A percentile compares a stretch with the other conserved stretches of the same genome.
These are phyloP conservation scores for Cyprinodon variegatus DNA, from an alignment of 2,113 vertebrate genomes.

Conservation along the genomic window DNA sequence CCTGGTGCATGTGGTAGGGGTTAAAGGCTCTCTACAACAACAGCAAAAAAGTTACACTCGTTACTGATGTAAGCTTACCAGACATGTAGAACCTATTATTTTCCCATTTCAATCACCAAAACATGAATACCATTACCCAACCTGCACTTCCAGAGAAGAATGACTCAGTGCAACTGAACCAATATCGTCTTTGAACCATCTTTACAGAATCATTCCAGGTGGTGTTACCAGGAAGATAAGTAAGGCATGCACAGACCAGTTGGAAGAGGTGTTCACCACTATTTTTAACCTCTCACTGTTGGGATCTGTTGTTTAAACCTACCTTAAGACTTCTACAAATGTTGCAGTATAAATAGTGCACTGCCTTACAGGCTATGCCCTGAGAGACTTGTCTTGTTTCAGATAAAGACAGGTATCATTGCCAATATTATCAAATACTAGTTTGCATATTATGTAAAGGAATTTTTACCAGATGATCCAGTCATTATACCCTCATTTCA, in stretches of 20 bases:
- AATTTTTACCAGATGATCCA: not conserved
- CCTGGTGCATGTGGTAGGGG: too few species aligned
- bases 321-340: not conserved
- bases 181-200: not conserved
- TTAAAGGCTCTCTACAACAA: too few species aligned
- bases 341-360: not conserved
- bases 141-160: too few species aligned
- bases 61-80: too few species aligned
- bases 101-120: too few species aligned
- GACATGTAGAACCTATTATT: too few species aligned
- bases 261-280: not conserved
- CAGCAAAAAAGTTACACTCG: too few species aligned
- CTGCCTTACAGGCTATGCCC: not conserved
- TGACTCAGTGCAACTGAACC: not conserved
- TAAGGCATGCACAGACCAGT: not conserved
- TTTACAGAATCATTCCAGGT: not conserved
- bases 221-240: not conserved
- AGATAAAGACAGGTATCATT: not conserved
- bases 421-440: not conserved
- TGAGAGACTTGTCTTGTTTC: conserved; percentile 1
- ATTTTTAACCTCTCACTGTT: not conserved
- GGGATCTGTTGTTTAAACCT: not conserved
- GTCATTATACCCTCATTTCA: not conserved
- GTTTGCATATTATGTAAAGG: not conserved
- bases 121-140: too few species aligned